Conservation (phyloP, 2,888 invertebrate species). For the Periphyllus acericola region DNA sequence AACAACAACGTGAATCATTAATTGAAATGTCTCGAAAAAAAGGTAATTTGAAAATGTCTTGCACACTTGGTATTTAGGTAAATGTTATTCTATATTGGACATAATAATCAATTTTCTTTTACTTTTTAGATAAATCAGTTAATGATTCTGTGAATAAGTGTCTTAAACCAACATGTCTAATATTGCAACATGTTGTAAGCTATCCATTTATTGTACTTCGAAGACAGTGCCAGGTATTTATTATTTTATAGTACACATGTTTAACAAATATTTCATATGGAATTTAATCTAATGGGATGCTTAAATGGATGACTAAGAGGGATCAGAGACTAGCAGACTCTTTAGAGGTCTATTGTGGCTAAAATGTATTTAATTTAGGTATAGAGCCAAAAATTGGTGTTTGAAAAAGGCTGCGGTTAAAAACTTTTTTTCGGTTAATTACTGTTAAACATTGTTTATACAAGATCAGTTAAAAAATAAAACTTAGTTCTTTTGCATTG, state of each 20-base stretch:
- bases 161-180: constrained; percentile 47
- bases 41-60: neutral
- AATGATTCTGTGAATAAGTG: constrained; percentile 53
- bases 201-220: constrained; percentile 94
- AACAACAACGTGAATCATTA: constrained; percentile 30
- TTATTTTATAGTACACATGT: neutral
- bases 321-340: too few species aligned
- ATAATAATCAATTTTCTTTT: neutral
- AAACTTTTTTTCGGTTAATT: too few species aligned
- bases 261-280: constrained; percentile 62
- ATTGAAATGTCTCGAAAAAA: constrained; percentile 32
- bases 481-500: too few species aligned
- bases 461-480: too few species aligned
- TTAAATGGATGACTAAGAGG: too few species aligned
- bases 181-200: constrained; percentile 81
- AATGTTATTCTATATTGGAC: neutral
- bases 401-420: too few species aligned
- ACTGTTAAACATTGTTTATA: too few species aligned
- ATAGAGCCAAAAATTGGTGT: too few species aligned
- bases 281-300: neutral
- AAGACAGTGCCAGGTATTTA: constrained; percentile 89
- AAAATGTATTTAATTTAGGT: too few species aligned
- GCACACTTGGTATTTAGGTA: neutral
- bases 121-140: constrained; percentile 37
- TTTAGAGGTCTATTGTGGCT: too few species aligned